Conservation (phyloP, 2,113 vertebrate species). For the Cochlearius cochlearius region DNA sequence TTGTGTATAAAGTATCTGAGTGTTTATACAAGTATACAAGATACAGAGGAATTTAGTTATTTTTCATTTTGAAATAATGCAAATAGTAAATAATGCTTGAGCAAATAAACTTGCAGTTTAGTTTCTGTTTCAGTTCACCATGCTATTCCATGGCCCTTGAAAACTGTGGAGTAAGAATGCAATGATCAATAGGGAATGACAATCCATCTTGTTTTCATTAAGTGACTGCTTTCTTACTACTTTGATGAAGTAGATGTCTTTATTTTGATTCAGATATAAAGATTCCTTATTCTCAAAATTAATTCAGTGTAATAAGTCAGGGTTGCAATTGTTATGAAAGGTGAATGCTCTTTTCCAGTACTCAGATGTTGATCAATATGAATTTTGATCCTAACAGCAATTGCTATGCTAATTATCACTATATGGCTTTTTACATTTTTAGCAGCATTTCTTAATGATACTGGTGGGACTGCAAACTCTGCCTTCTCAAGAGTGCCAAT, state of each 20-base stretch:
- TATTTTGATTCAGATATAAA: constrained; percentile 12
- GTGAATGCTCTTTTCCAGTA: neutral
- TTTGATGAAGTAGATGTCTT: constrained; percentile 8
- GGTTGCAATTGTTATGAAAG: neutral
- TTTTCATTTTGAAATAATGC: neutral
- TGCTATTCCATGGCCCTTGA: neutral
- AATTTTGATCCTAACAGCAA: neutral
- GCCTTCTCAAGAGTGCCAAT: neutral
- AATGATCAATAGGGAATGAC: neutral
- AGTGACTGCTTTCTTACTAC: neutral
- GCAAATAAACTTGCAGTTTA: neutral
- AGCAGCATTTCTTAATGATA: neutral
- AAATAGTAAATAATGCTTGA: neutral
- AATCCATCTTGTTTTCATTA: constrained; percentile 16
- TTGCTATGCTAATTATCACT: neutral
- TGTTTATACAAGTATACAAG: neutral
- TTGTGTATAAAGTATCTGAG: neutral
- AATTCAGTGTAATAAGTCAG: neutral
- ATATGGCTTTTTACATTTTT: neutral
- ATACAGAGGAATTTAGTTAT: neutral
- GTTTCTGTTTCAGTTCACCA: neutral
- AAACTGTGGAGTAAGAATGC: neutral
- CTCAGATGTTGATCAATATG: neutral
- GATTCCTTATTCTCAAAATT: constrained; percentile 17
- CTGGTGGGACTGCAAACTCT: neutral